phyloP scores from a whole-genome alignment of 1,140 invertebrate species.

The Diabrotica virgifera region DNA sequence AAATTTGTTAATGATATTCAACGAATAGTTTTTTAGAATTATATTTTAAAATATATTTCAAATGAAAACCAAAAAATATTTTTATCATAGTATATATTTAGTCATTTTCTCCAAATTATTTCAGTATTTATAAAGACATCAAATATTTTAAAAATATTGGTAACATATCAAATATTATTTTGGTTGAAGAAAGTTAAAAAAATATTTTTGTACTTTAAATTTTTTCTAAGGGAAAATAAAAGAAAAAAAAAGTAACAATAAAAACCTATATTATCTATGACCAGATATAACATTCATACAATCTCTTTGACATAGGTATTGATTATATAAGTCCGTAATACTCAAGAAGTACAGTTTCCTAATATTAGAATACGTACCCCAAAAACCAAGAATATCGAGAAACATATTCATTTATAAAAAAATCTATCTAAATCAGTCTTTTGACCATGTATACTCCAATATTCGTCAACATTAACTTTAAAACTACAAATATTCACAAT shows the following conservation, averaged over 20 bases:
- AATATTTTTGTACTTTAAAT: not conserved
- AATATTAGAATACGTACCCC: slow-evolving; percentile 13
- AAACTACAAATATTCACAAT: slow-evolving; percentile 27
- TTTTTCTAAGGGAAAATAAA: not conserved
- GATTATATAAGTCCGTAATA: not conserved
- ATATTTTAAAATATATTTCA: no score
- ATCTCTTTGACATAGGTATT: not conserved
- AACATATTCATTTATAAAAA: slow-evolving; percentile 6
- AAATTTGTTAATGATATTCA: no score
- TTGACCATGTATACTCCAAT: slow-evolving; percentile 38
- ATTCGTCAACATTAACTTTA: slow-evolving; percentile 11
- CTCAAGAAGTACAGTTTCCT: not conserved
- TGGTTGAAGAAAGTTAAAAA: no score
- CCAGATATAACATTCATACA: slow-evolving; percentile 1
- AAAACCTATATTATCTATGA: slow-evolving; percentile 3
- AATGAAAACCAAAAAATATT: no score
- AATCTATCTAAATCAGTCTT: slow-evolving; percentile 35
- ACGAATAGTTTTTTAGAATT: no score
- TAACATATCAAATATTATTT: no score
- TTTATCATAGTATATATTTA: no score
- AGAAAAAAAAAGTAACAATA: not conserved
- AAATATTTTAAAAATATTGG: no score
- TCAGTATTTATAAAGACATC: no score
- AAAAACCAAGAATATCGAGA: not conserved
- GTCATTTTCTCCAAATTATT: no score